These are phyloP conservation scores for Bellardia pandia DNA, from an alignment of 2,888 invertebrate species.

Conservation along the genomic window DNA sequence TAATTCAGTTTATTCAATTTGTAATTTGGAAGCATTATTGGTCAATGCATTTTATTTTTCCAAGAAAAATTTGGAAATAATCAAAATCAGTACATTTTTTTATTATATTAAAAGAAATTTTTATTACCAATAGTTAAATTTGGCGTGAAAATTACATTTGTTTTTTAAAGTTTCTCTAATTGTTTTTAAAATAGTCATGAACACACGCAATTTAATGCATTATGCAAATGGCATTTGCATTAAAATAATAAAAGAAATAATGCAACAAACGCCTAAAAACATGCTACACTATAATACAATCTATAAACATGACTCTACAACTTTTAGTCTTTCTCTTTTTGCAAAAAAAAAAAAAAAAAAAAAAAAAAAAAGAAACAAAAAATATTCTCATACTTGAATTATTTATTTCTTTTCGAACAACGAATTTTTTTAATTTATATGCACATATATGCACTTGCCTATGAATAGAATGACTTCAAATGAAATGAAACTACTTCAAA, in stretches of 20 bases:
- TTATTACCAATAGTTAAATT: neutral
- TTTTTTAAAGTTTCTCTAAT: neutral
- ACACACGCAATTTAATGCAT: constrained; percentile 46
- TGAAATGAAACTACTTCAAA: constrained; percentile 13
- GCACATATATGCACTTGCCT: neutral
- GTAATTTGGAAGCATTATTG: too few relatives aligned
- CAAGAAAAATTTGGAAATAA: too few relatives aligned
- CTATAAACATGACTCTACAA: neutral
- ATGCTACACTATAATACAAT: constrained; percentile 13
- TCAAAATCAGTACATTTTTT: too few relatives aligned
- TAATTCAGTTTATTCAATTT: too few relatives aligned
- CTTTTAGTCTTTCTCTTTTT: neutral
- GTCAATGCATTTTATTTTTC: too few relatives aligned
- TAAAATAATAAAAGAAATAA: neutral
- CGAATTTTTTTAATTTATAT: constrained; percentile 23
- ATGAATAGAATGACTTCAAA: constrained; percentile 8
- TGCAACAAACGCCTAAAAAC: constrained; percentile 34
- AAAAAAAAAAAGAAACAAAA: neutral
- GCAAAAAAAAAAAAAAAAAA: too few relatives aligned
- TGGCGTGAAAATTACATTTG: neutral
- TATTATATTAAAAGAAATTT: too few relatives aligned
- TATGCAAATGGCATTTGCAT: constrained; percentile 28
- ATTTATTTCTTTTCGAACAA: constrained; percentile 22
- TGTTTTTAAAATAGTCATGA: constrained; percentile 36
- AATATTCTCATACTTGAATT: constrained; percentile 2